Evolutionary conservation across 2,888 invertebrate genomes (phyloP).

Genomic region (Tricholauxania praeusta): DNA sequence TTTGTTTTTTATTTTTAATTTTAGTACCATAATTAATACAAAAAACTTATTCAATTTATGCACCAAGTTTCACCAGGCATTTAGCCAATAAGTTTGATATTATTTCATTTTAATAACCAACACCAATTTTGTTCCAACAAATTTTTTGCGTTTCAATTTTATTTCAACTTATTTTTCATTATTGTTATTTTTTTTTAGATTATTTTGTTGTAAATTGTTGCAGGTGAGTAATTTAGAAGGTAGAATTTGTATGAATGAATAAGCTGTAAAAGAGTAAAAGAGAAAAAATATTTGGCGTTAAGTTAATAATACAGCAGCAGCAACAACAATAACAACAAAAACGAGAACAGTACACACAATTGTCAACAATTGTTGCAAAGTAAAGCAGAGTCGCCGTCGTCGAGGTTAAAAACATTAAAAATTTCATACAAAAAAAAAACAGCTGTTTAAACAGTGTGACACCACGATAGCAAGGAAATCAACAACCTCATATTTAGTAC

Average conservation of each 20-base stretch:
- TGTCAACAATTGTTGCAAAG: neutral
- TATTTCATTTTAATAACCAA: constrained; percentile 27
- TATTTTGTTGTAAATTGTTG: constrained; percentile 42
- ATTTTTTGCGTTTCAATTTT: constrained; percentile 40
- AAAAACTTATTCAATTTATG: neutral
- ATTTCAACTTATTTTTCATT: constrained; percentile 28
- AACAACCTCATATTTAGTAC: too few species aligned
- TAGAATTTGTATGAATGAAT: constrained; percentile 30
- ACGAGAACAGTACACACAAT: neutral
- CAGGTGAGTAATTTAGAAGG: constrained; percentile 36
- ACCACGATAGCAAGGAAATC: neutral
- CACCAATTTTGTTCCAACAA: constrained; percentile 43
- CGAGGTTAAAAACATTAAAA: neutral
- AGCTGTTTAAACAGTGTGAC: constrained; percentile 19
- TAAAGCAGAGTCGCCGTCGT: neutral
- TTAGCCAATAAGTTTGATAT: constrained; percentile 22
- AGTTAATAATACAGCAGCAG: constrained; percentile 19
- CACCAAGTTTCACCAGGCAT: neutral
- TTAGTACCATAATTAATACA: neutral
- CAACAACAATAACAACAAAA: constrained; percentile 20
- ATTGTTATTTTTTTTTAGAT: constrained; percentile 40
- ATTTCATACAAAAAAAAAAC: constrained; percentile 3
- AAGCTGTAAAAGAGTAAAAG: constrained; percentile 53
- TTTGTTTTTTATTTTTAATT: neutral
- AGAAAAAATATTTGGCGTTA: constrained; percentile 27